A percentile compares a stretch with the other conserved stretches of the same genome.
Conservation (phyloP, 2,888 invertebrate species). For the Agriopis leucophaearia region DNA sequence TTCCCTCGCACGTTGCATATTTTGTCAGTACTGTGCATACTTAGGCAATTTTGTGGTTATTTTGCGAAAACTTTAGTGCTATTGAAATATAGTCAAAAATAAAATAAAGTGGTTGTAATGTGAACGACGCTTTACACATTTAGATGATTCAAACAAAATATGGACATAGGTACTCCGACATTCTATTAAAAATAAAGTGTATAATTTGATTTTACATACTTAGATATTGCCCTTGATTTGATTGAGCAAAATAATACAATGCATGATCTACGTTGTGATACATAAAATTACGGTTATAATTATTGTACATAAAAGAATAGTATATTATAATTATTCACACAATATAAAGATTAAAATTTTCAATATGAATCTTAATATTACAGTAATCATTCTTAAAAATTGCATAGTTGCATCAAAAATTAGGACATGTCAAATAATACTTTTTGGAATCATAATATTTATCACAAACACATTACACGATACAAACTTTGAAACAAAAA, state of each 20-base stretch:
- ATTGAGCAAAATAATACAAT: slow-evolving; percentile 38
- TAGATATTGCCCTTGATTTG: slow-evolving; percentile 30
- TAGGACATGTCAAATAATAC: slow-evolving; percentile 45
- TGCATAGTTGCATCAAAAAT: slow-evolving; percentile 23
- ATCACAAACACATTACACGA: slow-evolving; percentile 37
- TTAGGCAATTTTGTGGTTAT: too few relatives aligned
- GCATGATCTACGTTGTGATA: slow-evolving; percentile 8
- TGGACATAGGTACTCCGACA: background rate
- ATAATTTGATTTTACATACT: background rate
- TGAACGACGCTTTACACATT: too few relatives aligned
- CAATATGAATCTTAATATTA: slow-evolving; percentile 26
- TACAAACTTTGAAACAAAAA: slow-evolving; percentile 9
- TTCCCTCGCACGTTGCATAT: too few relatives aligned
- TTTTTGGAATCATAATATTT: slow-evolving; percentile 40
- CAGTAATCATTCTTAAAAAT: slow-evolving; percentile 12
- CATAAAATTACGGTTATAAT: background rate
- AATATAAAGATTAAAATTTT: slow-evolving; percentile 12
- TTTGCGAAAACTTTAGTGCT: too few relatives aligned
- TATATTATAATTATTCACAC: background rate
- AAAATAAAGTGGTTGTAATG: too few relatives aligned
- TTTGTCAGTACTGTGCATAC: too few relatives aligned
- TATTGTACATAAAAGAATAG: slow-evolving; percentile 1
- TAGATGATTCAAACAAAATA: background rate
- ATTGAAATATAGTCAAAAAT: too few relatives aligned
- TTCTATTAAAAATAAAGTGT: background rate